Evolutionary conservation across 2,113 vertebrate species (phyloP).

Genomic region (Pseudois nayaur): DNA sequence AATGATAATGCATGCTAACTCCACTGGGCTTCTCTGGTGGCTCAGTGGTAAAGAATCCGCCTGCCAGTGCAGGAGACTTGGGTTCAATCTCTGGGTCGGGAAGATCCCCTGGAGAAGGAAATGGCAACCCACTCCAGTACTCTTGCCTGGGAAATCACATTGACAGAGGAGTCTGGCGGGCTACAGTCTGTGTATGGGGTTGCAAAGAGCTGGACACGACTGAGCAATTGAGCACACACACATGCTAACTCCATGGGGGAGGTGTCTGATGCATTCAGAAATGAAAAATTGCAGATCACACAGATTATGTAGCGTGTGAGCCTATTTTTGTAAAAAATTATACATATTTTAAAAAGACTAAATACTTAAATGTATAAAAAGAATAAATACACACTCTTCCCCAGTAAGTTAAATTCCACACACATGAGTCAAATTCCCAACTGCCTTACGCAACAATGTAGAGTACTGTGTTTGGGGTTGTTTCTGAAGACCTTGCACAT

Average conservation of each 20-base stretch:
- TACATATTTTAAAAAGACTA: not conserved
- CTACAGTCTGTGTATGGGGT: not conserved
- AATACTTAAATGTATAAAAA: not conserved
- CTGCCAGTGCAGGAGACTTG: not conserved
- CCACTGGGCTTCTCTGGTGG: not conserved
- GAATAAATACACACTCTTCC: not conserved
- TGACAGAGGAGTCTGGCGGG: not conserved
- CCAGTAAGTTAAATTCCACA: not conserved
- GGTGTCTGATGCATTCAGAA: not conserved
- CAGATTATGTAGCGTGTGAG: not conserved
- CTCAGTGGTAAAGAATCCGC: not conserved
- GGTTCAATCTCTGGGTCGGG: not conserved
- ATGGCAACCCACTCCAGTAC: not conserved
- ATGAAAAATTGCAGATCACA: not conserved
- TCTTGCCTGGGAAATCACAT: not conserved
- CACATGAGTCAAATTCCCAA: not conserved
- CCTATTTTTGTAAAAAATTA: conserved; percentile 1
- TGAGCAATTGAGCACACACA: not conserved
- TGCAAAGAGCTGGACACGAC: not conserved
- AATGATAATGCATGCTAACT: not conserved
- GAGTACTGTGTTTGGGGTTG: not conserved
- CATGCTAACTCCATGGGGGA: not conserved
- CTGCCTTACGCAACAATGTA: not conserved
- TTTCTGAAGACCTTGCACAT: not conserved
- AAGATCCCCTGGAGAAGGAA: not conserved